Evolutionary conservation across 2,888 invertebrate species (phyloP).

Genomic region (Morpho helenor): DNA sequence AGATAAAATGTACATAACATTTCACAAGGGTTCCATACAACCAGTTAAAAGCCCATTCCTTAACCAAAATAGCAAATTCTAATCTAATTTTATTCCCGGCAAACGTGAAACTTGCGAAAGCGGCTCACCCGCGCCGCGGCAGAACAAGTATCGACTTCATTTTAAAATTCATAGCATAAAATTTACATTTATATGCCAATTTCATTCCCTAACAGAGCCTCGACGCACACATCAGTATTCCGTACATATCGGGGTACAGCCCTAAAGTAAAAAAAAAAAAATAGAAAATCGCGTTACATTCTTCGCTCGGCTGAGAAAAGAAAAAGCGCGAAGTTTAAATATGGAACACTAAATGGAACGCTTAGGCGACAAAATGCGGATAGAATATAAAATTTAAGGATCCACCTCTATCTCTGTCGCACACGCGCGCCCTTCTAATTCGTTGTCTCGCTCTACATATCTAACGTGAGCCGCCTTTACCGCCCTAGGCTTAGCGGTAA

Average conservation of each 20-base stretch:
- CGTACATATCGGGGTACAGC: slow-evolving; percentile 63
- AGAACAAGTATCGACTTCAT: slow-evolving; percentile 75
- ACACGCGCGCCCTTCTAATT: slow-evolving; percentile 32
- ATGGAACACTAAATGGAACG: slow-evolving; percentile 79
- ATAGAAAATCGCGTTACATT: slow-evolving; percentile 65
- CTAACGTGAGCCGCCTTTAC: slow-evolving; percentile 66
- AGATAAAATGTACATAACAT: slow-evolving; percentile 19
- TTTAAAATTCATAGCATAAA: slow-evolving; percentile 80
- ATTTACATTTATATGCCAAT: slow-evolving; percentile 80
- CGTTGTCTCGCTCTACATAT: slow-evolving; percentile 57
- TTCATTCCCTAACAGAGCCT: slow-evolving; percentile 76
- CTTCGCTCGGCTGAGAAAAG: slow-evolving; percentile 64
- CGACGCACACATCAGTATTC: slow-evolving; percentile 76
- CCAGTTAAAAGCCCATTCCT: slow-evolving; percentile 61
- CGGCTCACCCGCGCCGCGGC: slow-evolving; percentile 51
- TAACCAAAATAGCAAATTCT: slow-evolving; percentile 58
- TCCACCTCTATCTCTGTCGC: slow-evolving; percentile 53
- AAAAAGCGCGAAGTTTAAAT: slow-evolving; percentile 73
- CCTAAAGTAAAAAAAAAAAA: slow-evolving; percentile 55
- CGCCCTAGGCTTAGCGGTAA: slow-evolving; percentile 76
- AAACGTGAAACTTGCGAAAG: slow-evolving; percentile 60
- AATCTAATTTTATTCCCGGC: slow-evolving; percentile 72
- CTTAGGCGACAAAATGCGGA: slow-evolving; percentile 79
- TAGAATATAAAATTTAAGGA: slow-evolving; percentile 79
- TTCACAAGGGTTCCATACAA: slow-evolving; percentile 30